phyloP scores from a whole-genome alignment of 1,140 invertebrate genomes.

The Cydia fagiglandana region DNA sequence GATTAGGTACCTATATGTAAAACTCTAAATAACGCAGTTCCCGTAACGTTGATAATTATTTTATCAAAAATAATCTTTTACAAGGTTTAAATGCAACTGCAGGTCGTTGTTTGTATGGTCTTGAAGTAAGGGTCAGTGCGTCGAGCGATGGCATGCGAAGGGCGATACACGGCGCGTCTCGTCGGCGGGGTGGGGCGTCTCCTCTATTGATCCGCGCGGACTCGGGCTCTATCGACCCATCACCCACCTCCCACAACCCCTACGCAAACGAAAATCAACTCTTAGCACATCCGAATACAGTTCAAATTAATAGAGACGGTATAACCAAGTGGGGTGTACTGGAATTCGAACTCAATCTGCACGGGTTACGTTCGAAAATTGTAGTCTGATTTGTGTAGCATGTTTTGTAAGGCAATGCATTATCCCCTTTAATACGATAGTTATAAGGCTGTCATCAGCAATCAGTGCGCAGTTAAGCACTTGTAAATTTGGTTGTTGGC shows the following conservation, averaged over 20 bases:
- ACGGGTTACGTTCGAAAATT: constrained; percentile 58
- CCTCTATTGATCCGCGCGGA: constrained; percentile 67
- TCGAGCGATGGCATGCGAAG: constrained; percentile 49
- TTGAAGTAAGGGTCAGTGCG: constrained; percentile 15
- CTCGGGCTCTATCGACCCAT: constrained; percentile 69
- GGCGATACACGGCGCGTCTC: constrained; percentile 52
- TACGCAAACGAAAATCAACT: constrained; percentile 58
- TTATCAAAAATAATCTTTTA: not conserved
- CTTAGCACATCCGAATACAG: constrained; percentile 40
- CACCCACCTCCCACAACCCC: constrained; percentile 47
- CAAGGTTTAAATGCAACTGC: constrained; percentile 16
- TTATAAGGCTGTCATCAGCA: constrained; percentile 60
- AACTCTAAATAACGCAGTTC: not conserved
- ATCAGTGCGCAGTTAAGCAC: constrained; percentile 51
- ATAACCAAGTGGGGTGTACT: constrained; percentile 35
- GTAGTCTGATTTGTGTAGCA: constrained; percentile 35
- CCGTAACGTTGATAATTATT: not conserved
- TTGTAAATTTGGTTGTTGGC: constrained; percentile 52
- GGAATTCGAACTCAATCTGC: constrained; percentile 66
- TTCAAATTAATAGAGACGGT: not conserved
- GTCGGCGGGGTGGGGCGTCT: constrained; percentile 42
- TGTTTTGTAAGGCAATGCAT: constrained; percentile 55
- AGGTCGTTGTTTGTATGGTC: constrained; percentile 24
- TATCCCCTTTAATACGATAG: constrained; percentile 64
- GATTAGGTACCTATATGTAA: no score